phyloP scores from a whole-genome alignment of 1,140 invertebrate genomes.

The Tetramorium simillimum region DNA sequence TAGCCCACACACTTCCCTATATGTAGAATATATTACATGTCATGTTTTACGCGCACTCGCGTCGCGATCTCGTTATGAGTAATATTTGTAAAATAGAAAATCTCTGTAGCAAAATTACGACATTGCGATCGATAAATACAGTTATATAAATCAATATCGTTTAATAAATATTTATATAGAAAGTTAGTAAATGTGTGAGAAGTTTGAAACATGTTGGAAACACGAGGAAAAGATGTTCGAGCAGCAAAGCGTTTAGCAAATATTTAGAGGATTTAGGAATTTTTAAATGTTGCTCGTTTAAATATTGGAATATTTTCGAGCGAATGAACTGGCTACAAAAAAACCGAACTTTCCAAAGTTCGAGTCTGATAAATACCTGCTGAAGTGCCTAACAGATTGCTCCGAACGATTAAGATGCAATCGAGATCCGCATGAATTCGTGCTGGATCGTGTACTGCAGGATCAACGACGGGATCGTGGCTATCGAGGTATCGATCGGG shows the following conservation, averaged over 20 bases:
- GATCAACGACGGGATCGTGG: neutral
- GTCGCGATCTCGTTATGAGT: neutral
- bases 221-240: neutral
- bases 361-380: slow-evolving; percentile 34
- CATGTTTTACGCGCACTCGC: neutral
- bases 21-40: neutral
- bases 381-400: neutral
- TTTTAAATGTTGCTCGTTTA: neutral
- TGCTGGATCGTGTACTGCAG: neutral
- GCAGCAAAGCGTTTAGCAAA: neutral
- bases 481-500: slow-evolving; percentile 3
- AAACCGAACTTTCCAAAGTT: neutral
- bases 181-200: neutral
- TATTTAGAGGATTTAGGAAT: neutral
- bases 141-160: neutral
- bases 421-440: neutral
- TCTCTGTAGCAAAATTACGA: neutral
- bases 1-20: neutral
- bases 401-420: neutral
- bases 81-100: neutral
- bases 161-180: neutral
- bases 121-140: neutral
- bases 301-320: neutral
- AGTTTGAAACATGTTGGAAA: neutral
- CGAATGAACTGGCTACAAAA: neutral